Evolutionary conservation across 37 sponge, comb jelly and placozoan species (phyloP).

Genomic region (Aphrocallistes beatrix): DNA sequence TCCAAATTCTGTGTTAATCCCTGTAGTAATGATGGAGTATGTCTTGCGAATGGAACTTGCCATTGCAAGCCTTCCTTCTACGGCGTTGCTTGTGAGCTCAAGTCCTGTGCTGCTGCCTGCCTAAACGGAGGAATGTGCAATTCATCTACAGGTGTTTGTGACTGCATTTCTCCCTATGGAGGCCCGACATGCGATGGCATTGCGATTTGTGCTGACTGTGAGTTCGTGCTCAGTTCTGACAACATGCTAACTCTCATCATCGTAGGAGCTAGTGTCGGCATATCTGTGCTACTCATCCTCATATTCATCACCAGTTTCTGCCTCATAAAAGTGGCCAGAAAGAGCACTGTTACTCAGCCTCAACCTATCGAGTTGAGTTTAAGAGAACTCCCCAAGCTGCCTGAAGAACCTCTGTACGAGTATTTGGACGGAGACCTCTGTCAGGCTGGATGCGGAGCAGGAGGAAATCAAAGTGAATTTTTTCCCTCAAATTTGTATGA

Average conservation of each 20-base stretch:
- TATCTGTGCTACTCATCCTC: not conserved
- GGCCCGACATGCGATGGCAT: not conserved
- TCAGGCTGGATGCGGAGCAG: not conserved
- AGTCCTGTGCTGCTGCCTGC: not conserved
- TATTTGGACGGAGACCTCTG: not conserved
- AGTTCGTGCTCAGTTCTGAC: not conserved
- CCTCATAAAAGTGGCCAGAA: not conserved
- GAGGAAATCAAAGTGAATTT: not conserved
- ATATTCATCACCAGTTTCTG: not conserved
- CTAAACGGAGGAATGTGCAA: constrained; percentile 1
- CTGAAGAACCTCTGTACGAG: not conserved
- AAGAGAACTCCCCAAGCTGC: not conserved
- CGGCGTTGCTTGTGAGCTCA: not conserved
- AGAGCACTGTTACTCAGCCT: not conserved
- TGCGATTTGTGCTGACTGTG: not conserved
- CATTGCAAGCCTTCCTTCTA: not conserved
- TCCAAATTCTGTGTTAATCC: too few relatives aligned
- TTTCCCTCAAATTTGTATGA: not conserved
- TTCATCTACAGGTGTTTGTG: not conserved
- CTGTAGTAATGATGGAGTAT: not conserved
- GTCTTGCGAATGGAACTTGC: not conserved
- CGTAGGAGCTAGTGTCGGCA: not conserved
- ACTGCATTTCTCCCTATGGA: not conserved
- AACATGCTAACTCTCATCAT: not conserved
- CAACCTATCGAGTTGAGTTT: not conserved